These are phyloP conservation scores for Pan paniscus DNA, from an alignment of 2,113 vertebrate species.

Conservation along the genomic window DNA sequence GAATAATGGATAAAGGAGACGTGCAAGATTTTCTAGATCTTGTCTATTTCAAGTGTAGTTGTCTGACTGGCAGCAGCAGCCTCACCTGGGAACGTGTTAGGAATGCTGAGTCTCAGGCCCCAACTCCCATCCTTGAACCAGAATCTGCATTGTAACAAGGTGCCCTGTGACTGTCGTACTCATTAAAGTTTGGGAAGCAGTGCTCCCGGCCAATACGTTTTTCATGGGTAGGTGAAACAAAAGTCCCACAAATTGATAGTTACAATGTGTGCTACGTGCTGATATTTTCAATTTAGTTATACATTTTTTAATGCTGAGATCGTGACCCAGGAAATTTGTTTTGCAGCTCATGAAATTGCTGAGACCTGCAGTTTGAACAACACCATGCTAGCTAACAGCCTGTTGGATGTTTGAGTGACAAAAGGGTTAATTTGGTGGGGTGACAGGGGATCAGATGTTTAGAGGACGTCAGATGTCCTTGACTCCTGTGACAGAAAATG, in stretches of 20 bases:
- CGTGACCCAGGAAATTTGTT: not conserved
- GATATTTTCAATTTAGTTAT: not conserved
- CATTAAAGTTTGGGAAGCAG: not conserved
- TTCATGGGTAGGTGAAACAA: not conserved
- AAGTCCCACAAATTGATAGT: not conserved
- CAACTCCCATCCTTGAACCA: rapidly evolving
- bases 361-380: not conserved
- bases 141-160: not conserved
- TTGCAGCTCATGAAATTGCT: not conserved
- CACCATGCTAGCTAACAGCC: rapidly evolving
- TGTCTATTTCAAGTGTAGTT: not conserved
- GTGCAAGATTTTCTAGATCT: not conserved
- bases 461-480: not conserved
- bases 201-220: not conserved
- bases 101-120: not conserved
- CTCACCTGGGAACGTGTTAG: not conserved
- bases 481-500: not conserved
- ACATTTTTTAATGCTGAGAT: not conserved
- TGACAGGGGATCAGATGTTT: not conserved
- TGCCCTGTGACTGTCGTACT: rapidly evolving
- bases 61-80: not conserved
- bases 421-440: not conserved
- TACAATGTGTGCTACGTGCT: not conserved
- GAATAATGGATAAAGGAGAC: too few relatives aligned
- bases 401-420: not conserved